These are phyloP conservation scores for Crotalus viridis DNA, from an alignment of 2,113 vertebrate genomes.

Conservation along the genomic window DNA sequence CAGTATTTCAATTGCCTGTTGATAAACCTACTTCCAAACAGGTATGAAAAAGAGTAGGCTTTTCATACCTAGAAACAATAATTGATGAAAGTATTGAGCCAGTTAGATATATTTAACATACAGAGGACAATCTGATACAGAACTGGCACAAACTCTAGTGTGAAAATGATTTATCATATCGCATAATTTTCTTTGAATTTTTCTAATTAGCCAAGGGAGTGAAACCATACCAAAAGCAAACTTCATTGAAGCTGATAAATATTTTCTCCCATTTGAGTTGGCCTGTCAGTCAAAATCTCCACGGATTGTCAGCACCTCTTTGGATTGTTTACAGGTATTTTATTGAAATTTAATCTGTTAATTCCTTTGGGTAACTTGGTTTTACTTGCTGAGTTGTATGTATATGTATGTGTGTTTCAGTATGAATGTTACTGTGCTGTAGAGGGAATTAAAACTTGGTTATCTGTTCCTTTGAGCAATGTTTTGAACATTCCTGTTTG, in stretches of 20 bases:
- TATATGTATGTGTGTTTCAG: not conserved
- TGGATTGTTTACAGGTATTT: conserved; percentile 93
- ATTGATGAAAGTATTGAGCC: not conserved
- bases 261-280: conserved; percentile 94
- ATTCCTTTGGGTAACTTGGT: not conserved
- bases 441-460: not conserved
- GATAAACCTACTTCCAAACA: not conserved
- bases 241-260: conserved; percentile 98
- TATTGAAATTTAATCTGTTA: not conserved
- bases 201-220: conserved; percentile 77
- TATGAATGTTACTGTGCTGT: not conserved
- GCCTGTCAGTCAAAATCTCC: conserved; percentile 97
- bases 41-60: not conserved
- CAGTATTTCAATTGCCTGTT: conserved; percentile 15
- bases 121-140: not conserved
- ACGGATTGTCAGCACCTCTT: conserved; percentile 91
- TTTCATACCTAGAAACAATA: not conserved
- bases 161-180: not conserved
- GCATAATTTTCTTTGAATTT: conserved; percentile 27
- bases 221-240: conserved; percentile 86
- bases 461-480: not conserved
- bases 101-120: not conserved
- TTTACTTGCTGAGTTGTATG: not conserved
- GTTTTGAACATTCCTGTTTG: not conserved
- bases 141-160: not conserved